Evolutionary conservation across 2,888 invertebrate species (phyloP).

Genomic region (Agrotis clavis): DNA sequence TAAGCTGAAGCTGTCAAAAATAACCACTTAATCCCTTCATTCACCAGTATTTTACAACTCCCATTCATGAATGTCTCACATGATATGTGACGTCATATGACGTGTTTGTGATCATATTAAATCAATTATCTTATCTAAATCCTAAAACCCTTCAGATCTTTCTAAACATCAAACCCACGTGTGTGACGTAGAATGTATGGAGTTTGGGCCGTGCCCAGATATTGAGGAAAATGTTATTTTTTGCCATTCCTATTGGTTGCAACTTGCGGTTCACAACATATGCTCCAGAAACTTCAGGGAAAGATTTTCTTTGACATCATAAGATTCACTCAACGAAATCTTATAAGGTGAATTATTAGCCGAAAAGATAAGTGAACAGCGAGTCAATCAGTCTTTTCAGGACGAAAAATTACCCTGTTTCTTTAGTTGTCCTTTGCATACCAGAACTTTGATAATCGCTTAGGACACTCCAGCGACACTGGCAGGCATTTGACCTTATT

Average conservation of each 20-base stretch:
- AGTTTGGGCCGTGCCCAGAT: neutral
- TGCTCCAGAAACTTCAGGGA: too few relatives aligned
- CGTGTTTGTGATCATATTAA: conserved; percentile 6
- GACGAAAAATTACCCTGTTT: too few relatives aligned
- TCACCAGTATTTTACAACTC: conserved; percentile 8
- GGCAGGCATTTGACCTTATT: too few relatives aligned
- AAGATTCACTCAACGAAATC: too few relatives aligned
- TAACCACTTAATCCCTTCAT: conserved; percentile 38
- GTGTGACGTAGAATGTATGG: conserved; percentile 10
- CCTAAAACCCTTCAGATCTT: neutral
- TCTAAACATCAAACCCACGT: conserved; percentile 12
- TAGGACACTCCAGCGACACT: too few relatives aligned
- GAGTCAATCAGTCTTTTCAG: too few relatives aligned
- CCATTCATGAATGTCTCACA: conserved; percentile 19
- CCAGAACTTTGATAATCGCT: too few relatives aligned
- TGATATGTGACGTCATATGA: conserved; percentile 17
- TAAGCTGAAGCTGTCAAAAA: conserved; percentile 16
- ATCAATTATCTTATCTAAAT: conserved; percentile 32
- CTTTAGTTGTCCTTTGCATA: too few relatives aligned
- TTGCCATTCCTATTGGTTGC: neutral
- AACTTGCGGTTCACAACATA: too few relatives aligned
- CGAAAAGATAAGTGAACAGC: too few relatives aligned
- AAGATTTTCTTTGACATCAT: too few relatives aligned
- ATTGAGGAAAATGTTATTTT: neutral
- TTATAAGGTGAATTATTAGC: too few relatives aligned